Evolutionary conservation across 2,888 invertebrate species (phyloP).

Genomic region (Erpobdella octoculata): DNA sequence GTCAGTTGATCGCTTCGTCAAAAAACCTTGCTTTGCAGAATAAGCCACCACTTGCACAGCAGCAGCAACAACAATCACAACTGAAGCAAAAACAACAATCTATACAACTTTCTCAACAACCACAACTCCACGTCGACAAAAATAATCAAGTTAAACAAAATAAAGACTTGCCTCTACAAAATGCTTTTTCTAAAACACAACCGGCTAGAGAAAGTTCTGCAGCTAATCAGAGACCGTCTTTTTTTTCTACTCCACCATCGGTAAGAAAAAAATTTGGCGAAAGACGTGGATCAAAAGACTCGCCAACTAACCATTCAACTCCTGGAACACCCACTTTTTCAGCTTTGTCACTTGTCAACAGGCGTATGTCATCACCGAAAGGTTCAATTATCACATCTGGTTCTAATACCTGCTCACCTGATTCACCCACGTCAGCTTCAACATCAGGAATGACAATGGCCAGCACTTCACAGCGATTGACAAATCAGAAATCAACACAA

Average conservation of each 20-base stretch:
- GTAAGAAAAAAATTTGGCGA: background rate
- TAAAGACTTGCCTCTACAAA: background rate
- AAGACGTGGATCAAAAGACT: background rate
- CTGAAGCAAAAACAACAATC: slow-evolving; percentile 5
- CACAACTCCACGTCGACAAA: background rate
- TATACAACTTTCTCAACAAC: slow-evolving; percentile 9
- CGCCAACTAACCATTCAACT: background rate
- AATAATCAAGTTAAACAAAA: background rate
- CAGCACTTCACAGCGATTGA: too few species aligned
- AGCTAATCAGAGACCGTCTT: background rate
- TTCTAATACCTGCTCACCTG: background rate
- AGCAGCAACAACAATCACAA: background rate
- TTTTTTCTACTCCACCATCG: background rate
- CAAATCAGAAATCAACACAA: too few species aligned
- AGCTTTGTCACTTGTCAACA: background rate
- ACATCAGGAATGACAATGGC: too few species aligned
- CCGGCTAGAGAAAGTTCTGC: background rate
- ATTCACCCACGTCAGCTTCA: background rate
- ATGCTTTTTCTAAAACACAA: background rate
- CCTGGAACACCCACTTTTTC: slow-evolving; percentile 2
- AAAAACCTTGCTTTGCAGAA: background rate
- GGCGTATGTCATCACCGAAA: background rate
- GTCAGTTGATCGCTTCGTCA: background rate
- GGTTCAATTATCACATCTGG: slow-evolving; percentile 5
- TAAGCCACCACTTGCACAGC: background rate